A percentile compares a stretch with the other conserved stretches of the same genome.
Conservation (phyloP, 2,888 invertebrate species). For the Pegoplata infirma region DNA sequence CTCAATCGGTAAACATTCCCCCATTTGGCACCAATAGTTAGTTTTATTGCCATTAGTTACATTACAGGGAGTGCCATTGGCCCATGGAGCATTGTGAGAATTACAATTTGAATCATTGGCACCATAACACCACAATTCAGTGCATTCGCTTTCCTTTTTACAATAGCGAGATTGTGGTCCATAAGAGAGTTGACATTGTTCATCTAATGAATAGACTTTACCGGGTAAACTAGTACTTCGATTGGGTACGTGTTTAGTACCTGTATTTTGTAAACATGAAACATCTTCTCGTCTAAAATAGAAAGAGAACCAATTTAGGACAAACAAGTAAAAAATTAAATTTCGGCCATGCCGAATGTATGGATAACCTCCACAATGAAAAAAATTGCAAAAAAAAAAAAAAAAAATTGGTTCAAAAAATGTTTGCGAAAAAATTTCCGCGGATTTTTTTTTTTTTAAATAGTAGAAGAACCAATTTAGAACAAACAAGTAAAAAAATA, state of each 20-base stretch:
- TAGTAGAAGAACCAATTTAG: too few relatives aligned
- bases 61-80: conserved; percentile 90
- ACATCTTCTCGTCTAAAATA: conserved; percentile 83
- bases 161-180: conserved; percentile 82
- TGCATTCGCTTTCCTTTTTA: conserved; percentile 80
- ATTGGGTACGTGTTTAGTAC: conserved; percentile 80
- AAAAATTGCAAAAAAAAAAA: too few relatives aligned
- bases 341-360: too few relatives aligned
- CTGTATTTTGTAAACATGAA: conserved; percentile 86
- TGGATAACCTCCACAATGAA: too few relatives aligned
- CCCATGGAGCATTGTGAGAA: conserved; percentile 92
- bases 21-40: conserved; percentile 87
- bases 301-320: too few relatives aligned
- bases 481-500: too few relatives aligned
- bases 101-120: conserved; percentile 80
- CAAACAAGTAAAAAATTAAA: too few relatives aligned
- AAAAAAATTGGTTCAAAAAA: too few relatives aligned
- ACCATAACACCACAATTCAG: conserved; percentile 87
- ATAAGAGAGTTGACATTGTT: conserved; percentile 90
- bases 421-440: too few relatives aligned
- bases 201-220: conserved; percentile 85
- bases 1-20: conserved; percentile 83
- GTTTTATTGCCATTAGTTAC: conserved; percentile 43
- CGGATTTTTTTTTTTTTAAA: neutral
- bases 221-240: conserved; percentile 81